Evolutionary conservation across 2,797 vertebrate species (phyloP).

Genomic region (Dipus sagitta): DNA sequence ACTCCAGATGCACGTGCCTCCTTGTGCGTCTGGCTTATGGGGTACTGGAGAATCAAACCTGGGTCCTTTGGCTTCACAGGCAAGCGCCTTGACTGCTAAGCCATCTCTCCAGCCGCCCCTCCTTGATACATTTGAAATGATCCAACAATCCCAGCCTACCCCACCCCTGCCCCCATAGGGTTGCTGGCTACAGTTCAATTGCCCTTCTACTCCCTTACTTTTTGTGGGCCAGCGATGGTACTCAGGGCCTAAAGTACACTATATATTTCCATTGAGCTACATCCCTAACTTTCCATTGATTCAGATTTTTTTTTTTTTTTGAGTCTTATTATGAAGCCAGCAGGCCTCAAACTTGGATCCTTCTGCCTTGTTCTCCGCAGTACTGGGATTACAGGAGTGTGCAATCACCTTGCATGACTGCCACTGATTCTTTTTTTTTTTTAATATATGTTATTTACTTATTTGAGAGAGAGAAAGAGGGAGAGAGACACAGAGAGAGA

Average conservation of each 20-base stretch:
- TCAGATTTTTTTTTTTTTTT: not conserved
- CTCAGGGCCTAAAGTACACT: not conserved
- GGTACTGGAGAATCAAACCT: too few species aligned
- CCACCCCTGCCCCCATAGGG: not conserved
- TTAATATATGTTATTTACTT: too few species aligned
- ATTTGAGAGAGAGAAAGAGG: too few species aligned
- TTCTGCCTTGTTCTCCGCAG: not conserved
- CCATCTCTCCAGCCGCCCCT: too few species aligned
- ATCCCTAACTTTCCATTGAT: not conserved
- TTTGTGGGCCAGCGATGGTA: not conserved
- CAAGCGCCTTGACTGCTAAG: too few species aligned
- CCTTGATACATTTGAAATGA: constrained; percentile 18
- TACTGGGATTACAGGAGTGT: not conserved
- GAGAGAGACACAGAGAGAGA: too few species aligned
- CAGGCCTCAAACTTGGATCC: not conserved
- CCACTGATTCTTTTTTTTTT: too few species aligned
- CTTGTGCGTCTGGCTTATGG: too few species aligned
- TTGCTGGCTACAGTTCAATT: not conserved
- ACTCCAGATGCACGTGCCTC: too few species aligned
- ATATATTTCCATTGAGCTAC: not conserved
- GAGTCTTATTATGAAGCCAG: not conserved
- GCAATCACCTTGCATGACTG: not conserved
- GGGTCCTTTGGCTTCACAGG: too few species aligned
- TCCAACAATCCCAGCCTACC: not conserved
- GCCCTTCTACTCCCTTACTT: not conserved